A percentile compares a stretch with the other conserved stretches of the same genome.
These are phyloP conservation scores for Kryptolebias ocellatus DNA, from an alignment of 2,797 vertebrate species.

Conservation along the genomic window DNA sequence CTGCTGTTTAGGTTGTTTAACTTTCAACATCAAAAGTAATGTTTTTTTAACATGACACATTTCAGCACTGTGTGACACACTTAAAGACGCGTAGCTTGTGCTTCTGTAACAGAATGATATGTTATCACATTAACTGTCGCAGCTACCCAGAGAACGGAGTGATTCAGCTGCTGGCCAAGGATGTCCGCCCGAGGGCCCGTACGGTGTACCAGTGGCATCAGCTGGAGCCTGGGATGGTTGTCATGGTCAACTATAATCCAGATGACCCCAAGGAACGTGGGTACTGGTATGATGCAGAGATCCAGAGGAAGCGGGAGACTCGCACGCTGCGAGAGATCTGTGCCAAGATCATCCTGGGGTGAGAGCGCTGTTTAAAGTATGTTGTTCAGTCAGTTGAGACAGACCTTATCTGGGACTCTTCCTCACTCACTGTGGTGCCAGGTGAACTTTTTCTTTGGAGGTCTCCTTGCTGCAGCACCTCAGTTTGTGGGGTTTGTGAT, in stretches of 20 bases:
- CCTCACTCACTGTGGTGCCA: neutral
- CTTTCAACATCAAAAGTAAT: neutral
- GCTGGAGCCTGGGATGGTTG: constrained; percentile 88
- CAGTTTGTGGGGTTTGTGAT: constrained; percentile 5
- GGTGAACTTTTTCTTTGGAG: neutral
- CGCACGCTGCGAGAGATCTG: constrained; percentile 87
- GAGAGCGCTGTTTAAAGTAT: constrained; percentile 48
- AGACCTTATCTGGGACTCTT: neutral
- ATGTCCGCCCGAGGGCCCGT: constrained; percentile 90
- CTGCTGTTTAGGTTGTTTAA: neutral
- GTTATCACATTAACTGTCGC: neutral
- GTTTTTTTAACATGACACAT: neutral
- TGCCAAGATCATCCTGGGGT: constrained; percentile 92
- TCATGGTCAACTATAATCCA: constrained; percentile 97
- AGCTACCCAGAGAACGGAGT: constrained; percentile 95
- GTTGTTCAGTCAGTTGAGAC: neutral
- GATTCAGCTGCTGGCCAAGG: constrained; percentile 83
- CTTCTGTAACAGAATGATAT: neutral
- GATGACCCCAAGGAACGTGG: constrained; percentile 93
- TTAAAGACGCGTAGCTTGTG: constrained; percentile 32
- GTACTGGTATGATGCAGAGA: constrained; percentile 97
- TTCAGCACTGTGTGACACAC: neutral
- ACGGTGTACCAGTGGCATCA: constrained; percentile 92
- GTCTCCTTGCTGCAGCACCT: constrained; percentile 2
- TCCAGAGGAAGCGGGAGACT: constrained; percentile 89